Percentiles rank a stretch among this genome's conserved stretches.
phyloP scores from a whole-genome alignment of 2,888 invertebrate genomes.

The Seira sanloemensis region DNA sequence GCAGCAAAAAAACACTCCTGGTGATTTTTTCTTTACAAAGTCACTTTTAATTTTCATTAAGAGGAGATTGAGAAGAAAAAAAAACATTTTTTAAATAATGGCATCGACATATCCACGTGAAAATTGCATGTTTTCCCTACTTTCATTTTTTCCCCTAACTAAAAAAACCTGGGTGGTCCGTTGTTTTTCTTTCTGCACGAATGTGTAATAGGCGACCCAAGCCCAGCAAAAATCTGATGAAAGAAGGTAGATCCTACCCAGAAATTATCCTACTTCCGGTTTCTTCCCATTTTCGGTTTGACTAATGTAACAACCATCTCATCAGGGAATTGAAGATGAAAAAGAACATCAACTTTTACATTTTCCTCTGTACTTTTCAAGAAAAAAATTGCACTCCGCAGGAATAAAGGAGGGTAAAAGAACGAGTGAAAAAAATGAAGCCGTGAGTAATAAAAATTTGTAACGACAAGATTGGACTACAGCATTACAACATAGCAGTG shows the following conservation, averaged over 20 bases:
- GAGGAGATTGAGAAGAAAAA: conserved; percentile 22
- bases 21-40: conserved; percentile 32
- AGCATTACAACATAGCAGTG: background rate
- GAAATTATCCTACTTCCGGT: conserved; percentile 10
- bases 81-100: background rate
- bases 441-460: conserved; percentile 41
- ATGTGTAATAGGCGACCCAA: too few species aligned
- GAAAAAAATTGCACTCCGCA: conserved; percentile 13
- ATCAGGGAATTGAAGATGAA: conserved; percentile 16
- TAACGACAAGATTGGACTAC: conserved; percentile 55
- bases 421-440: conserved; percentile 17
- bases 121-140: too few species aligned
- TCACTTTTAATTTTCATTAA: conserved; percentile 46
- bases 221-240: background rate
- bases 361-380: conserved; percentile 3
- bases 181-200: too few species aligned
- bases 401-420: conserved; percentile 30
- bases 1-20: background rate
- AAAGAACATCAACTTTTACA: conserved; percentile 8
- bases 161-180: too few species aligned
- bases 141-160: too few species aligned
- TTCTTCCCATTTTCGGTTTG: background rate
- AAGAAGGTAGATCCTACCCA: background rate
- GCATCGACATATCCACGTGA: too few species aligned
- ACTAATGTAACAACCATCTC: conserved; percentile 5